Percentiles rank a stretch among this genome's conserved stretches.
Evolutionary conservation across 1,140 invertebrate species (phyloP).

Genomic region (Drosophila carrolli): DNA sequence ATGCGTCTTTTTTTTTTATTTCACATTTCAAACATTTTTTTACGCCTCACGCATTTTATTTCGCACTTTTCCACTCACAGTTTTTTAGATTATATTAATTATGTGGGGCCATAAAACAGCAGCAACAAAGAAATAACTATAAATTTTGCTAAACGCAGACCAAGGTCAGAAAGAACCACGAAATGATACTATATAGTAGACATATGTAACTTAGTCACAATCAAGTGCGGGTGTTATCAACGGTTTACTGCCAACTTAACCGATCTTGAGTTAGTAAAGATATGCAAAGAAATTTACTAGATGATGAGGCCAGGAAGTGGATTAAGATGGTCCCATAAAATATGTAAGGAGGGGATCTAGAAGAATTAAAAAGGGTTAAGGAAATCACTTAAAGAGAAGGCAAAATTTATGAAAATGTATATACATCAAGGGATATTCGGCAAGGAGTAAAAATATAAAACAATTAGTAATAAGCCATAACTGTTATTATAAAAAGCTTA

Average conservation of each 20-base stretch:
- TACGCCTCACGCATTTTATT: constrained; percentile 49
- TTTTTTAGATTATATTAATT: constrained; percentile 65
- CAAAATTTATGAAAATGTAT: too few species aligned
- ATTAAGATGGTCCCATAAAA: constrained; percentile 4
- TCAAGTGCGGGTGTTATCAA: constrained; percentile 20
- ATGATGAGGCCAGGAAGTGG: constrained; percentile 7
- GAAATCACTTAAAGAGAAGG: too few species aligned
- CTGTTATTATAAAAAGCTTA: too few species aligned
- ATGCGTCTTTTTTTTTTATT: constrained; percentile 16
- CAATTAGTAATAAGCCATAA: too few species aligned
- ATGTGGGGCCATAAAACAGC: constrained; percentile 53
- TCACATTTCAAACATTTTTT: constrained; percentile 23
- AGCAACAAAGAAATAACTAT: constrained; percentile 41
- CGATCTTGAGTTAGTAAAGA: constrained; percentile 41
- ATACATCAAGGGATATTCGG: too few species aligned
- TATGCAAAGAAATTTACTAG: constrained; percentile 23
- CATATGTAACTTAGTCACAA: constrained; percentile 15
- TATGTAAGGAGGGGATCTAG: background rate
- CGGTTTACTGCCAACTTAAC: constrained; percentile 18
- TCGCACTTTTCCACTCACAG: constrained; percentile 53
- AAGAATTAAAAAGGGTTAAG: too few species aligned
- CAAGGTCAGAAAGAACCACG: constrained; percentile 38
- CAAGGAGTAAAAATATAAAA: too few species aligned
- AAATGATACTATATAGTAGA: constrained; percentile 2
- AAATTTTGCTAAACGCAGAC: constrained; percentile 40